A percentile compares a stretch with the other conserved stretches of the same genome.
Evolutionary conservation across 2,113 vertebrate genomes (phyloP).

Genomic region (Balaeniceps rex): DNA sequence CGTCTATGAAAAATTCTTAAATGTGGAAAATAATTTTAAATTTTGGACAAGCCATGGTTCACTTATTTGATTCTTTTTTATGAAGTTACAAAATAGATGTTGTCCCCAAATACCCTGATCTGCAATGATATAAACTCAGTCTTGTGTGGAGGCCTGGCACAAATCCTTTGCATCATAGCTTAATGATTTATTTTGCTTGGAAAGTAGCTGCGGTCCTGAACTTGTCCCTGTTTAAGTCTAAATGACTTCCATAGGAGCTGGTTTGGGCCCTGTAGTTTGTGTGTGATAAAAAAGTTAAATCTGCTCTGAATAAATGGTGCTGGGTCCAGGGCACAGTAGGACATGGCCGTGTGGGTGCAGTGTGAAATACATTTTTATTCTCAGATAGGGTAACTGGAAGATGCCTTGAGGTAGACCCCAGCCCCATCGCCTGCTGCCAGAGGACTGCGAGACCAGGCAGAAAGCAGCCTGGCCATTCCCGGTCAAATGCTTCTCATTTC

Average conservation of each 20-base stretch:
- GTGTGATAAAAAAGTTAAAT: background rate
- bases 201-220: background rate
- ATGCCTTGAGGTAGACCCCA: background rate
- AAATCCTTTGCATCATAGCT: background rate
- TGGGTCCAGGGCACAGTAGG: background rate
- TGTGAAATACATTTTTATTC: background rate
- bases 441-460: background rate
- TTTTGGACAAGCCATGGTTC: background rate
- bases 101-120: conserved; percentile 46
- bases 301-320: background rate
- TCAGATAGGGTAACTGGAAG: background rate
- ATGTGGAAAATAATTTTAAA: conserved; percentile 18
- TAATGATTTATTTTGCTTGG: conserved; percentile 52
- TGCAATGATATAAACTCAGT: conserved; percentile 33
- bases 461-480: background rate
- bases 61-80: background rate
- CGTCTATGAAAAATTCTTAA: background rate
- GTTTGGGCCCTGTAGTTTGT: background rate
- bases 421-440: background rate
- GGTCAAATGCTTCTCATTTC: background rate
- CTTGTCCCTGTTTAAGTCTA: background rate
- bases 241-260: background rate
- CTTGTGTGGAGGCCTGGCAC: conserved; percentile 2
- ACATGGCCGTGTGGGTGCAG: fast-evolving
- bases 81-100: conserved; percentile 30